phyloP scores from a whole-genome alignment of 2,888 invertebrate genomes.

The Nomada fucata region DNA sequence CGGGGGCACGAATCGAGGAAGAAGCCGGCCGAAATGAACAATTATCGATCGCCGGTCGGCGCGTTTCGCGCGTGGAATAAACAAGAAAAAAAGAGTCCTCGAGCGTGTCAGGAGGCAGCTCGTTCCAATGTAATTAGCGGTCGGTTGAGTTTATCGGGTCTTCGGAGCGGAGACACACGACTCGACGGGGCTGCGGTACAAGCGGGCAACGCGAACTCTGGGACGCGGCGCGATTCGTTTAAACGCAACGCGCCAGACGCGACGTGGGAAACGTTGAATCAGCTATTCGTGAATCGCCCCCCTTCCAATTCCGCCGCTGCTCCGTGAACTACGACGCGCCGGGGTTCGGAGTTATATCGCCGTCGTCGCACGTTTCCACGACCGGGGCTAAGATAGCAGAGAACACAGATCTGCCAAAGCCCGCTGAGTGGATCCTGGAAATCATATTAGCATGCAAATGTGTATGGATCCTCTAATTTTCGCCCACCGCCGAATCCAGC shows the following conservation, averaged over 20 bases:
- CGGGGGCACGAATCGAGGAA: slow-evolving; percentile 47
- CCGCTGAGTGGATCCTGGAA: slow-evolving; percentile 30
- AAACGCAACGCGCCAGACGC: slow-evolving; percentile 53
- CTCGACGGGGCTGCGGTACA: not conserved
- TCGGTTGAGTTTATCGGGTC: not conserved
- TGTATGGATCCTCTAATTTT: slow-evolving; percentile 31
- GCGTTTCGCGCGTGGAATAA: not conserved
- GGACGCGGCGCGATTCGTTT: slow-evolving; percentile 42
- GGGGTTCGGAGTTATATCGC: slow-evolving; percentile 50
- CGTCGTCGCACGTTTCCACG: slow-evolving; percentile 49
- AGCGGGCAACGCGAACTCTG: slow-evolving; percentile 7
- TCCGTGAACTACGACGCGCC: slow-evolving; percentile 49
- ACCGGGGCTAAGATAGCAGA: slow-evolving; percentile 34
- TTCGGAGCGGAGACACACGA: not conserved
- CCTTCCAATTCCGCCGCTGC: slow-evolving; percentile 58
- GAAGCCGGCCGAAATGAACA: slow-evolving; percentile 57
- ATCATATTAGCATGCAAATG: slow-evolving; percentile 45
- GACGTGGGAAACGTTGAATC: slow-evolving; percentile 71
- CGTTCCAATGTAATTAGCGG: slow-evolving; percentile 16
- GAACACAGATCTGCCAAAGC: slow-evolving; percentile 37
- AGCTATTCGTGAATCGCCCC: slow-evolving; percentile 73
- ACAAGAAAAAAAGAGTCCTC: slow-evolving; percentile 22
- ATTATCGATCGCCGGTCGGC: slow-evolving; percentile 45
- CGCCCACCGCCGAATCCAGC: not conserved
- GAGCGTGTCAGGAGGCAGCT: slow-evolving; percentile 10